These are phyloP conservation scores for Neotoxoptera formosana DNA, from an alignment of 1,140 invertebrate genomes.

Conservation along the genomic window DNA sequence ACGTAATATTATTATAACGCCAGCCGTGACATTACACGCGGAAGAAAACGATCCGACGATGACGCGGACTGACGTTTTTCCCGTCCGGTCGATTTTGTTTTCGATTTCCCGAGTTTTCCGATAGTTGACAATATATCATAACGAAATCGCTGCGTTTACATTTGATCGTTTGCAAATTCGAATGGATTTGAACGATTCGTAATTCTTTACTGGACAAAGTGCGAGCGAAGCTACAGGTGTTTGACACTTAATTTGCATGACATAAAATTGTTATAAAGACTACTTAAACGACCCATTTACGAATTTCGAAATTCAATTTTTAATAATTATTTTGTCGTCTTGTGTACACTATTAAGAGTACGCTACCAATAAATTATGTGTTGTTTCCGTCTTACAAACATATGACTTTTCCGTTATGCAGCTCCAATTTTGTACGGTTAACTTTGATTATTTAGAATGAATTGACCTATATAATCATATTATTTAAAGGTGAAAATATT, in stretches of 20 bases:
- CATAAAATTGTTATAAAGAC: not conserved
- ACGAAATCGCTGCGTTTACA: not conserved
- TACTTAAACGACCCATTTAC: not conserved
- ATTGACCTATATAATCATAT: not conserved
- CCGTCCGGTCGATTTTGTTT: not conserved
- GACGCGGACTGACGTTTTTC: not conserved
- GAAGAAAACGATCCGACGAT: not conserved
- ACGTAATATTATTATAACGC: too few species aligned
- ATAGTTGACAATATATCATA: not conserved
- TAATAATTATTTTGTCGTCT: not conserved
- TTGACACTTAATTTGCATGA: not conserved
- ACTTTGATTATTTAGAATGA: not conserved
- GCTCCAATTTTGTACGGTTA: not conserved
- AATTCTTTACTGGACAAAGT: not conserved
- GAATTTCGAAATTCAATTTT: not conserved
- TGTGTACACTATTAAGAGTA: not conserved
- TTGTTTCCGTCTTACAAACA: too few species aligned
- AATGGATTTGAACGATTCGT: too few species aligned
- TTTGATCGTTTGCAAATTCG: too few species aligned
- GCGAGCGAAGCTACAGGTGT: not conserved
- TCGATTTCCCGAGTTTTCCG: not conserved
- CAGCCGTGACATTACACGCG: not conserved
- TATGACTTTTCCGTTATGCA: not conserved
- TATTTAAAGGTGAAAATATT: not conserved
- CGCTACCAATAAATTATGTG: not conserved